Conservation (phyloP, 2,797 vertebrate genomes). For the Rhyacichthys aspro region DNA sequence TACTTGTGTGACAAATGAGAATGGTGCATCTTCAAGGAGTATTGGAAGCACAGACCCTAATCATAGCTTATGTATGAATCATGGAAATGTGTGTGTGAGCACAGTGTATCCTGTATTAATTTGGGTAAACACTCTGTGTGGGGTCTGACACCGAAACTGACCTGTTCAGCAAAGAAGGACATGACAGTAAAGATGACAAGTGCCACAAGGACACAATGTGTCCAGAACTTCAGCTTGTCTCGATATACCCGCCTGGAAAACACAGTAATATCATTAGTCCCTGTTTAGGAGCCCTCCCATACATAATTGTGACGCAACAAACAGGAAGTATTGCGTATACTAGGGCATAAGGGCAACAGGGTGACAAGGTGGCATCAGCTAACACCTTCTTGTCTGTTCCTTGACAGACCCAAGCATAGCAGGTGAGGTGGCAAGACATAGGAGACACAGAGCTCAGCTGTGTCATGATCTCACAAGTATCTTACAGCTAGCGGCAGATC, state of each 20-base stretch:
- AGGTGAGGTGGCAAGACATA: conserved; percentile 4
- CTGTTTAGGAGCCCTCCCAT: no score
- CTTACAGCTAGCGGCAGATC: conserved; percentile 45
- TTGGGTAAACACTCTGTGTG: conserved; percentile 14
- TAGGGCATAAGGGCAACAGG: conserved; percentile 48
- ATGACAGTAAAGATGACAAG: conserved; percentile 94
- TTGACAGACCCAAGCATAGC: conserved; percentile 26
- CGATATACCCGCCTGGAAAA: conserved; percentile 90
- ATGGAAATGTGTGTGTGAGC: conserved; percentile 29
- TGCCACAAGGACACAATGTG: conserved; percentile 93
- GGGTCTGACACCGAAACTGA: conserved; percentile 63
- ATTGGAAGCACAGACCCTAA: conserved; percentile 29
- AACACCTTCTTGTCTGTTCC: conserved; percentile 35
- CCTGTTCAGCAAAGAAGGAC: conserved; percentile 99
- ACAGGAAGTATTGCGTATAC: conserved; percentile 20
- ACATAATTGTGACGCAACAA: conserved; percentile 40
- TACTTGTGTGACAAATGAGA: conserved; percentile 33
- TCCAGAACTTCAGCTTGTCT: conserved; percentile 99
- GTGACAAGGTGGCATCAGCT: conserved; percentile 68
- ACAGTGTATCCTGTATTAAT: not conserved
- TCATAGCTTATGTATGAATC: conserved; percentile 58
- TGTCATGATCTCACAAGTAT: conserved; percentile 43
- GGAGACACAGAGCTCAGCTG: conserved; percentile 27
- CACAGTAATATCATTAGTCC: no score
- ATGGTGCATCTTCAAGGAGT: conserved; percentile 6